Base-by-base conservation (phyloP, 1,140 invertebrate species). In the Plutomurus gul region DNA sequence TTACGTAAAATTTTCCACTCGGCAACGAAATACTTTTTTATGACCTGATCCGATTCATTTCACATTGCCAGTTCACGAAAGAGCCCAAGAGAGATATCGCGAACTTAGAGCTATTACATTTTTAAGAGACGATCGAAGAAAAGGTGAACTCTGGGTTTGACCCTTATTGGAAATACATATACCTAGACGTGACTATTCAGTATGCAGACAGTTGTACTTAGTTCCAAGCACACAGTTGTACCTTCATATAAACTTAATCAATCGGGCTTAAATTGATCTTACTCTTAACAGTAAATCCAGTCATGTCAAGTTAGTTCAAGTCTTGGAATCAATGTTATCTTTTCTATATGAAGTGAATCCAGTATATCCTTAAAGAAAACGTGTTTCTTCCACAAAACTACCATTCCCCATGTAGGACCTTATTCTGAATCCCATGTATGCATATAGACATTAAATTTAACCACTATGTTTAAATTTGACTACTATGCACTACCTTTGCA, bases 1-100 rank as follows among this genome's bases (percentile, higher is more conserved):
- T 36, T 65, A 16, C 36, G 56, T n/a, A 65, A 65, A 65, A 65
- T 65, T 65, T 65, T 65, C 56, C 56, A 65, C 36, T 33, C 27
- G 13, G 4, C 30, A 30, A 65, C 36, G 56, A 33, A 33, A 65
- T 65, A n/a, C n/a, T n/a, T 65, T 65, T 65, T 65, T 65, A 65
- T 30, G 56, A 65, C 56, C 27, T n/a, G 27, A 65, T 65, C 20
- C 36, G 25, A 65, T 65, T 27, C 27, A 65, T n/a, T n/a, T n/a
- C n/a, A n/a, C n/a, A n/a, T 6, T 16, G 56, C 30, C 36, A 33
- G n/a, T 30, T 65, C 30, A 65, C 16, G 25, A 65, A 65, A 65
- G 16, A 33, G 16, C 39, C 2, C n/a, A 43, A n/a, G n/a, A 43
- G n/a, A 43, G n/a, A 43, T 43, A 43, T 43, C 39, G 39, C 39